These are phyloP conservation scores for Ypsolopha scabrella DNA, from an alignment of 2,888 invertebrate species.

Conservation along the genomic window DNA sequence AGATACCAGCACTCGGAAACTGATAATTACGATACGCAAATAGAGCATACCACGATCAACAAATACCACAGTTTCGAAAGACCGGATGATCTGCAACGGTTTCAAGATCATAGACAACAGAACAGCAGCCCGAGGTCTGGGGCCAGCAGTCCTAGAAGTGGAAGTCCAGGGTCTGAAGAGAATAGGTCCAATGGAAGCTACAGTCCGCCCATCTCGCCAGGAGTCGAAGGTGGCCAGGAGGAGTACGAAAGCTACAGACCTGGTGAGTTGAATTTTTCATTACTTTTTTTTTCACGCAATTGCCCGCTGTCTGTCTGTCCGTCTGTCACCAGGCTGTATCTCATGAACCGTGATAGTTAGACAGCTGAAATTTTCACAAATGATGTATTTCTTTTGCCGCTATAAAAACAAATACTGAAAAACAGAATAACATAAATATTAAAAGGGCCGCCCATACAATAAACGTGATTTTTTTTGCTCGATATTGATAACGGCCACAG, in stretches of 20 bases:
- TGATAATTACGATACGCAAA: constrained; percentile 59
- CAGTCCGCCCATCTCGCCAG: constrained; percentile 88
- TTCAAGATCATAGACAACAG: not conserved
- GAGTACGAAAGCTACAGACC: constrained; percentile 58
- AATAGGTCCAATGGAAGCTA: constrained; percentile 76
- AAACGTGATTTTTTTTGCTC: too few relatives aligned
- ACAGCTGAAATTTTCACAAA: too few relatives aligned
- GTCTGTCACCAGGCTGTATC: too few relatives aligned
- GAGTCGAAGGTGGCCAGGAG: constrained; percentile 78
- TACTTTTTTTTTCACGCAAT: too few relatives aligned
- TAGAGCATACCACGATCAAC: constrained; percentile 55
- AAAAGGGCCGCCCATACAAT: too few relatives aligned
- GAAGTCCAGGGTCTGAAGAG: constrained; percentile 65
- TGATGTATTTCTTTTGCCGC: too few relatives aligned
- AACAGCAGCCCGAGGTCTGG: constrained; percentile 31
- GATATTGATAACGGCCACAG: too few relatives aligned
- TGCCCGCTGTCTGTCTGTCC: too few relatives aligned
- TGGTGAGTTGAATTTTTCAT: constrained; percentile 30
- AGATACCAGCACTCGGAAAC: constrained; percentile 30
- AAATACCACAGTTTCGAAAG: constrained; percentile 28
- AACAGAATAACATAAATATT: too few relatives aligned
- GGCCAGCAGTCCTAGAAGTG: constrained; percentile 39
- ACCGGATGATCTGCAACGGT: constrained; percentile 4
- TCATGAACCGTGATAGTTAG: too few relatives aligned
- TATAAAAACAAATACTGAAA: too few relatives aligned